Percentiles rank a stretch among this genome's conserved stretches.
Conservation (phyloP, 2,113 vertebrate species). For the Malurus cyaneus region DNA sequence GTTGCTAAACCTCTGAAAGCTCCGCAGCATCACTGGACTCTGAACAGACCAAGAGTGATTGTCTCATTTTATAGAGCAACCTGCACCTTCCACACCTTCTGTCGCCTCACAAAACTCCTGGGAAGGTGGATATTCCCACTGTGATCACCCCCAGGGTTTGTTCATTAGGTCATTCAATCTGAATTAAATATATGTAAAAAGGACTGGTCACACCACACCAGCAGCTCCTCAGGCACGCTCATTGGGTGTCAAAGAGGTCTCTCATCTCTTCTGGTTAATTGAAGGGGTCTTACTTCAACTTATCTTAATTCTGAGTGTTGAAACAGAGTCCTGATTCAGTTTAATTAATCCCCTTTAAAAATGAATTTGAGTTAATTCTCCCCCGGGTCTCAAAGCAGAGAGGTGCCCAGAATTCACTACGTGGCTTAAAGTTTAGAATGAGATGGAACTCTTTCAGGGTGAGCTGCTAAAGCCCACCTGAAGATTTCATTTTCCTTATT, state of each 20-base stretch:
- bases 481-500: conserved; percentile 19
- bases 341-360: conserved; percentile 51
- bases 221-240: not conserved
- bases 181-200: not conserved
- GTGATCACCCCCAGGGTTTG: not conserved
- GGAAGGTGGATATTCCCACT: not conserved
- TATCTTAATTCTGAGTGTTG: not conserved
- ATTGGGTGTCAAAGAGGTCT: not conserved
- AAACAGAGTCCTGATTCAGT: conserved; percentile 3
- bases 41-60: not conserved
- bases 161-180: not conserved
- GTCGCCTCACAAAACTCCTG: not conserved
- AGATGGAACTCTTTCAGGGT: not conserved
- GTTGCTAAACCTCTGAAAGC: not conserved
- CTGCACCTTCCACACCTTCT: not conserved
- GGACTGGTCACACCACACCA: not conserved
- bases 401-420: not conserved
- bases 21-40: accelerated
- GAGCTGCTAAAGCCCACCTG: conserved; percentile 1
- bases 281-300: conserved; percentile 9
- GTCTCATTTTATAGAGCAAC: not conserved
- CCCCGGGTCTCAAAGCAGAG: not conserved
- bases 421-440: not conserved
- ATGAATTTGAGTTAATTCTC: conserved; percentile 22
- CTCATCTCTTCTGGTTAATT: conserved; percentile 7